phyloP scores from a whole-genome alignment of 2,888 invertebrate species.

The Rhagonycha lutea region DNA sequence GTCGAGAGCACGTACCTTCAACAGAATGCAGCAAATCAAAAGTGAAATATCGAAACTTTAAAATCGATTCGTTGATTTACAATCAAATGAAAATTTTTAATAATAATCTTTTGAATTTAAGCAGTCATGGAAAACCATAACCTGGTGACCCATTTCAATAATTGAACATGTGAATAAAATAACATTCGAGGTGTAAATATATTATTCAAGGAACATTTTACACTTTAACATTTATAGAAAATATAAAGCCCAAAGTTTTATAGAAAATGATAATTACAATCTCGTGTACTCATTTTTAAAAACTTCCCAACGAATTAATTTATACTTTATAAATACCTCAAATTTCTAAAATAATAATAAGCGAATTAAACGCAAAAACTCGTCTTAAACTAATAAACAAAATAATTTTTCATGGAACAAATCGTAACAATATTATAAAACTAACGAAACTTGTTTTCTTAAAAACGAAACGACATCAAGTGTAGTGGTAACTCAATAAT shows the following conservation, averaged over 20 bases:
- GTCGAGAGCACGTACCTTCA: no score
- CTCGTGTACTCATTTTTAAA: not conserved
- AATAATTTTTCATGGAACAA: not conserved
- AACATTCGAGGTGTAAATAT: not conserved
- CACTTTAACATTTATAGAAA: constrained; percentile 1
- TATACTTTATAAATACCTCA: not conserved
- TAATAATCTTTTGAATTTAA: no score
- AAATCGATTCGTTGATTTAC: no score
- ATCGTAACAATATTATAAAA: not conserved
- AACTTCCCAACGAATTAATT: not conserved
- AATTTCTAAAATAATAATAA: not conserved
- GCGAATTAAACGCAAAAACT: not conserved
- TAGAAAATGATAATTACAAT: not conserved
- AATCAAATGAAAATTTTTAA: no score
- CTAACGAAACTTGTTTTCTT: not conserved
- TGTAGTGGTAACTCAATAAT: not conserved
- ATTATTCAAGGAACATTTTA: constrained; percentile 1
- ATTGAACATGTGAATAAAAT: not conserved
- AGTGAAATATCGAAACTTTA: no score
- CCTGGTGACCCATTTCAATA: no score
- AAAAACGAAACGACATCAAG: not conserved
- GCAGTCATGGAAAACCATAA: no score
- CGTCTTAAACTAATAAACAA: not conserved
- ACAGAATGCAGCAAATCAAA: no score
- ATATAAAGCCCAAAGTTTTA: not conserved